Evolutionary conservation across 2,888 invertebrate species (phyloP).

Genomic region (Strigamia transsilvanica): DNA sequence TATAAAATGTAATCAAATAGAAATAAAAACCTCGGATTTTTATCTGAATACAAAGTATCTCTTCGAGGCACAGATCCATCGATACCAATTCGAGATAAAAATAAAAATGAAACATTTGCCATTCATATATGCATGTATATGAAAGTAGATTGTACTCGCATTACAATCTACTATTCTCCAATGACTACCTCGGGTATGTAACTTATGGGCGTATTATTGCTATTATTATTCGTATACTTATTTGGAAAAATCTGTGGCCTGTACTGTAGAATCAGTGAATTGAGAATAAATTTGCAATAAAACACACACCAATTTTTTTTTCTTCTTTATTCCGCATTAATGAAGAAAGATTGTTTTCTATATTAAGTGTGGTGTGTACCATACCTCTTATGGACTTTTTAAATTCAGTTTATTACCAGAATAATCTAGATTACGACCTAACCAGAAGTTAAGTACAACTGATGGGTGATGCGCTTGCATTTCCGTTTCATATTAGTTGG

Average conservation of each 20-base stretch:
- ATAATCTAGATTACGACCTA: slow-evolving; percentile 17
- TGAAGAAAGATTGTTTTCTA: neutral
- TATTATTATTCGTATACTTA: neutral
- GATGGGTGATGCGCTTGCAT: slow-evolving; percentile 17
- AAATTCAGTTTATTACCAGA: slow-evolving; percentile 5
- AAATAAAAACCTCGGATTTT: neutral
- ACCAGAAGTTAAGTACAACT: slow-evolving; percentile 32
- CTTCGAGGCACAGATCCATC: slow-evolving; percentile 6
- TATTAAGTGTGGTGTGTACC: neutral
- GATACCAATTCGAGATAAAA: slow-evolving; percentile 14
- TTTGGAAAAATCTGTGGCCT: neutral
- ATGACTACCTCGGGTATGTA: neutral
- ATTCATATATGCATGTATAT: slow-evolving; percentile 23
- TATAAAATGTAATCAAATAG: slow-evolving; percentile 33
- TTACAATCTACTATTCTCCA: neutral
- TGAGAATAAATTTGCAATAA: neutral
- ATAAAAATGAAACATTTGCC: neutral
- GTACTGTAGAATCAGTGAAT: neutral
- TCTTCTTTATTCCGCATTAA: slow-evolving; percentile 3
- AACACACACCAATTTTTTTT: neutral
- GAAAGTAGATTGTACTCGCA: neutral
- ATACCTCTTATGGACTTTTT: neutral
- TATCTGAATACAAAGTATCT: slow-evolving; percentile 8
- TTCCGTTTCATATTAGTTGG: slow-evolving; percentile 41
- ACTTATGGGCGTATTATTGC: neutral